Percentiles rank a stretch among this genome's conserved stretches.
Conservation (phyloP, 2,888 invertebrate genomes). For the Cyaniris semiargus region DNA sequence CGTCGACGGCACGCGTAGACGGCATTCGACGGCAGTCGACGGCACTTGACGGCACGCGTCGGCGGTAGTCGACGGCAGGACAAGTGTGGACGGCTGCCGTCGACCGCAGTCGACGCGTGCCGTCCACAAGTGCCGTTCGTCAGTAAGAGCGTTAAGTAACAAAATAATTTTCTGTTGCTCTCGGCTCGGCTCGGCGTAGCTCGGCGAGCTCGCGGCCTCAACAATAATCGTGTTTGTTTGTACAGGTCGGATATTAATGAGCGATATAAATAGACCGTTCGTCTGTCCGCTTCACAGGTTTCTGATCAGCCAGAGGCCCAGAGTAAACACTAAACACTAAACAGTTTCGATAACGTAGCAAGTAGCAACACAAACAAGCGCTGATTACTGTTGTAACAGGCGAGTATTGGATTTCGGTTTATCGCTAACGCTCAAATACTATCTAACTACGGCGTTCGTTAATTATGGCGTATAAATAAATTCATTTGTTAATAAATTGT, state of each 20-base stretch:
- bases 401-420: background rate
- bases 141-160: too few relatives aligned
- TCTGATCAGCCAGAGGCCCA: background rate
- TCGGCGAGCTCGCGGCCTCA: too few relatives aligned
- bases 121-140: too few relatives aligned
- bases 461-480: background rate
- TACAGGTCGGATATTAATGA: background rate
- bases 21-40: too few relatives aligned
- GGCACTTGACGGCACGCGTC: too few relatives aligned
- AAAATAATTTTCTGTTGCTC: too few relatives aligned
- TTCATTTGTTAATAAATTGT: background rate
- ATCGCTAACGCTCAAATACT: background rate
- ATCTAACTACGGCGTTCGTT: background rate
- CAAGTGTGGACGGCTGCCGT: too few relatives aligned
- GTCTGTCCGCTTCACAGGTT: background rate
- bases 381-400: background rate
- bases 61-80: too few relatives aligned
- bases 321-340: constrained; percentile 2
- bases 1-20: too few relatives aligned
- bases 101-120: too few relatives aligned
- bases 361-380: background rate
- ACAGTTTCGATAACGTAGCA: background rate
- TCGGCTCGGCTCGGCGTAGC: too few relatives aligned
- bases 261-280: background rate
- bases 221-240: background rate